Conservation (phyloP, 2,797 vertebrate genomes). For the Onychomys leucogaster region DNA sequence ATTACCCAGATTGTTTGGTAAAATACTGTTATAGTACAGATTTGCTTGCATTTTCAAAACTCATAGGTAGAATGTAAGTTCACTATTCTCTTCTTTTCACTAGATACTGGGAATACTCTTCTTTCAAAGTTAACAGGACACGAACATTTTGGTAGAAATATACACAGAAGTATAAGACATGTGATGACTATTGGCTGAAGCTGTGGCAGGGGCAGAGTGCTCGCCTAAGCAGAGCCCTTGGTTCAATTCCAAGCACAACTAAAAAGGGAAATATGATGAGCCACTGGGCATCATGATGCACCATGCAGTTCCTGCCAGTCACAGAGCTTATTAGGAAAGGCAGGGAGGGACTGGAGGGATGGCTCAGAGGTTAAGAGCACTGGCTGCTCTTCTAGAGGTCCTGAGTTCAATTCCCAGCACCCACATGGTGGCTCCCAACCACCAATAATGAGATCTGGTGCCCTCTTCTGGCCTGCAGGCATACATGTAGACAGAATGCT, state of each 20-base stretch:
- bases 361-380: too few relatives aligned
- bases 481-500: too few relatives aligned
- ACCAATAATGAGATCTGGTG: too few relatives aligned
- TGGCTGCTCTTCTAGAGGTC: too few relatives aligned
- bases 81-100: neutral
- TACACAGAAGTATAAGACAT: neutral
- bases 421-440: too few relatives aligned
- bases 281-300: too few relatives aligned
- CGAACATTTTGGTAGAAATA: constrained; percentile 14
- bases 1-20: neutral
- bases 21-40: constrained; percentile 19
- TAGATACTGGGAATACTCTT: neutral
- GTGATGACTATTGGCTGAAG: neutral
- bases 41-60: constrained; percentile 53
- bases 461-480: too few relatives aligned
- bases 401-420: too few relatives aligned
- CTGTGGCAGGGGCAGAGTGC: neutral
- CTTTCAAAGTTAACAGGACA: neutral
- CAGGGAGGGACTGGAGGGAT: too few relatives aligned
- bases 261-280: neutral
- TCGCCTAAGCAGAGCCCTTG: neutral
- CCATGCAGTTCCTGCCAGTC: neutral
- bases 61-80: neutral
- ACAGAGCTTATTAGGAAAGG: neutral
- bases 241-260: neutral